These are phyloP conservation scores for Trichonephila clavata DNA, from an alignment of 1,140 invertebrate genomes.

Conservation along the genomic window DNA sequence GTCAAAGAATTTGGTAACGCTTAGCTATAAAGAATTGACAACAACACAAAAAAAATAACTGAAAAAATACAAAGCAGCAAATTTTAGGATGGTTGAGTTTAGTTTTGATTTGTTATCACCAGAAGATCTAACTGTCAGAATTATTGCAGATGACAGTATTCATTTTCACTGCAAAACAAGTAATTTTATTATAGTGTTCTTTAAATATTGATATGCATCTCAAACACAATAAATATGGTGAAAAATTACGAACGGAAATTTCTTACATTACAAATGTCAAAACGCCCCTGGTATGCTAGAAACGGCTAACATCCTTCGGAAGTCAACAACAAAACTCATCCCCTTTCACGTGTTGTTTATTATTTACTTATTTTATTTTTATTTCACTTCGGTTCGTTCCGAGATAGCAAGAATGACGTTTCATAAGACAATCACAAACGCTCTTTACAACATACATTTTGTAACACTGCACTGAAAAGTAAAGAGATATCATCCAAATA, in stretches of 20 bases:
- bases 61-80: too few species aligned
- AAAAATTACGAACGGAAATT: neutral
- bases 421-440: too few species aligned
- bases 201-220: neutral
- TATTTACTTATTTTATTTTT: slow-evolving; percentile 14
- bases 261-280: neutral
- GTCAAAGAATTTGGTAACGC: too few species aligned
- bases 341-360: slow-evolving; percentile 28
- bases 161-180: neutral
- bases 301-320: neutral
- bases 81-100: too few species aligned
- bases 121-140: neutral
- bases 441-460: too few species aligned
- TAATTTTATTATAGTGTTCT: neutral
- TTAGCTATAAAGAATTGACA: too few species aligned
- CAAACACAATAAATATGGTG: neutral
- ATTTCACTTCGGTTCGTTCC: neutral
- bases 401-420: too few species aligned
- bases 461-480: too few species aligned
- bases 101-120: neutral
- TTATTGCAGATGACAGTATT: neutral
- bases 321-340: slow-evolving; percentile 12
- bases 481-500: too few species aligned
- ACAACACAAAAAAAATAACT: too few species aligned
- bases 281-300: neutral